Evolutionary conservation across 2,113 vertebrate genomes (phyloP).

Genomic region (Xiphophorus hellerii): DNA sequence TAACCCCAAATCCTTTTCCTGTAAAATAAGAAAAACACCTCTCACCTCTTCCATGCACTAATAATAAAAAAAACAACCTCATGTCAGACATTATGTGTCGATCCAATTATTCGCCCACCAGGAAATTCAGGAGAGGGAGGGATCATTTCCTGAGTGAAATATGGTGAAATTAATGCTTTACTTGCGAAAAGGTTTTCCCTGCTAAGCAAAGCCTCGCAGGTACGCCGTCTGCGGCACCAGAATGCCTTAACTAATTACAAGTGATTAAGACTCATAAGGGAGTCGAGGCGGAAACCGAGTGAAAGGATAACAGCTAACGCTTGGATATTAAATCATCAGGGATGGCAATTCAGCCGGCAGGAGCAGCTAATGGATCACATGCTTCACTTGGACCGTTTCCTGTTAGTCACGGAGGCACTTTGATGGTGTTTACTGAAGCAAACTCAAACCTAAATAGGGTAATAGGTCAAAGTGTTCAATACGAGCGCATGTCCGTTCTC

Average conservation of each 20-base stretch:
- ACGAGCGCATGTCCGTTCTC: conserved; percentile 8
- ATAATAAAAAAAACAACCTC: conserved; percentile 30
- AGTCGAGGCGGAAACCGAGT: conserved; percentile 70
- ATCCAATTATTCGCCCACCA: conserved; percentile 77
- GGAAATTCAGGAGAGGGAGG: conserved; percentile 63
- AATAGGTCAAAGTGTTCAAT: conserved; percentile 53
- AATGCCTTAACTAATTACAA: conserved; percentile 78
- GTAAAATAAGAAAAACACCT: conserved; percentile 29
- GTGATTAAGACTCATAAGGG: conserved; percentile 76
- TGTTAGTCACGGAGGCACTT: conserved; percentile 55
- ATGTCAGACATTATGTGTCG: conserved; percentile 71
- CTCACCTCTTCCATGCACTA: conserved; percentile 39
- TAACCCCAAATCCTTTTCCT: conserved; percentile 34
- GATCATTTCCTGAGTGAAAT: conserved; percentile 70
- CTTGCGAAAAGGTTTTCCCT: conserved; percentile 67
- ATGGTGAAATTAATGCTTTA: conserved; percentile 72
- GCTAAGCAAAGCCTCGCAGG: conserved; percentile 62
- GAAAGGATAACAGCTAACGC: conserved; percentile 63
- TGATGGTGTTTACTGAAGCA: conserved; percentile 54
- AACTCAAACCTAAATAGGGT: conserved; percentile 58
- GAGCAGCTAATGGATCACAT: conserved; percentile 70
- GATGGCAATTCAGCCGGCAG: conserved; percentile 63
- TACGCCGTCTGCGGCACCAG: conserved; percentile 63
- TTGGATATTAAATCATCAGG: conserved; percentile 74
- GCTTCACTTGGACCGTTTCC: conserved; percentile 66